Evolutionary conservation across 35 echinoderm and acorn worm genomes (phyloP), one percentile per base, ranked within the genome.

Genomic region (Apostichopus parvimensis): DNA sequence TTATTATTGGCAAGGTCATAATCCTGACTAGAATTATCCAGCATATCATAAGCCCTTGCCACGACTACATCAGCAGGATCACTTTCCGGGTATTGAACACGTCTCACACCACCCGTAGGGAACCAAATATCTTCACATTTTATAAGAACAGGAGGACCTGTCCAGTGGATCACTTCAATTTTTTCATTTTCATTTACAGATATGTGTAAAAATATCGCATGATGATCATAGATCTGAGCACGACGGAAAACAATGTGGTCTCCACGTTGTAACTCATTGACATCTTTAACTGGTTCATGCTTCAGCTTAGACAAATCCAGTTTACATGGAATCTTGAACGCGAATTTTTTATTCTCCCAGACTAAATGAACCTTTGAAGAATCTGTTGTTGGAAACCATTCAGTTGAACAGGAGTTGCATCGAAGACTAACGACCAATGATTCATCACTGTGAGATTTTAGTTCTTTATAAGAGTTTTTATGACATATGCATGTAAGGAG

Each of bases 241-340:
- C 85, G 57, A 62, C 85, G 24, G 18, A 87, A 45, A 66, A 87
- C 52, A 58, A 87, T 87, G 85, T 87, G 85, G 57, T 87, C 85
- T 11, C 85, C 85, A 65, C 53, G 20, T 6, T 64, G 3, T 22
- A 87, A 71, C 20, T 87, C 11, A 12, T 22, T 71, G 12, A 71
- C 57, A 20, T 87, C 64, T 62, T 5, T 10, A 17, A 87, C 64
- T 3, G 0, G 0, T 68, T 87, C 59, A 68, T 71, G n/a, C 3
- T 5, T 25, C 34, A 82, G 21, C 79, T 82, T 1, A 55, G 14
- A 28, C 21, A 87, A 22, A 68, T 68, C 57, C 0, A 71, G 5
- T 22, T 0, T 21, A 13, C 0, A 6, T 24, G 85, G 85, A 15
- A 57, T 54, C 22, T 66, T 87, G 59, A 71, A 87, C 13, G 5